phyloP scores from a whole-genome alignment of 1,140 invertebrate genomes.

The Drosophila melanica region DNA sequence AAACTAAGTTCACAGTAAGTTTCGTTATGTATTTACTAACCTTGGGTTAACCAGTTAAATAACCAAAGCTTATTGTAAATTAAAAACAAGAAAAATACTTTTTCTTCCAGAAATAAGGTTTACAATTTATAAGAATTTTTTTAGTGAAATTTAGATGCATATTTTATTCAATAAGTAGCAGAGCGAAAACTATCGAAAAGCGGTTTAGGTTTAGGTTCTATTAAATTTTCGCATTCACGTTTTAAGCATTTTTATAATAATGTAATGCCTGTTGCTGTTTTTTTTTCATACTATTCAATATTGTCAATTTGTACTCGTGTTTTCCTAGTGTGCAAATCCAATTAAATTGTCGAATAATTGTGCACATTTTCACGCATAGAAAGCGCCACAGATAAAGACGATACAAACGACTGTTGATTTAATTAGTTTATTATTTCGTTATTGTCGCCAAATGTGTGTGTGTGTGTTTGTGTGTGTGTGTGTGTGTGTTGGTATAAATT shows the following conservation, averaged over 20 bases:
- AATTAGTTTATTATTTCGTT: slow-evolving; percentile 77
- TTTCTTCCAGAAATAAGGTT: neutral
- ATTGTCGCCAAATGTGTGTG: slow-evolving; percentile 17
- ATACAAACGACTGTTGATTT: slow-evolving; percentile 64
- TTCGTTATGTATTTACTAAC: slow-evolving; percentile 53
- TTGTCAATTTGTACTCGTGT: neutral
- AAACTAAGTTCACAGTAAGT: slow-evolving; percentile 70
- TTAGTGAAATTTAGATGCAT: neutral
- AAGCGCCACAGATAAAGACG: slow-evolving; percentile 36
- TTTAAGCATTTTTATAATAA: neutral
- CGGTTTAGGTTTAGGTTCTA: slow-evolving; percentile 3
- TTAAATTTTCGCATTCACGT: neutral
- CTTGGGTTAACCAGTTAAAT: slow-evolving; percentile 11
- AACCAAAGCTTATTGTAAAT: neutral
- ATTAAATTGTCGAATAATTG: slow-evolving; percentile 56
- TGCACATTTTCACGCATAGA: slow-evolving; percentile 50
- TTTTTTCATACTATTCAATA: neutral
- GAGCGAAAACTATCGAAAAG: neutral
- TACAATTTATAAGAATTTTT: neutral
- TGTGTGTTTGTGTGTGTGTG: slow-evolving; percentile 18
- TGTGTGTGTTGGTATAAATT: slow-evolving; percentile 24
- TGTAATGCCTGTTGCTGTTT: slow-evolving; percentile 1
- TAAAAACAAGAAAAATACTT: neutral
- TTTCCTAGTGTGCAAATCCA: slow-evolving; percentile 21
- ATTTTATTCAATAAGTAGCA: slow-evolving; percentile 7